These are phyloP conservation scores for Phalloptychus januarius DNA, from an alignment of 2,797 vertebrate species.

Conservation along the genomic window DNA sequence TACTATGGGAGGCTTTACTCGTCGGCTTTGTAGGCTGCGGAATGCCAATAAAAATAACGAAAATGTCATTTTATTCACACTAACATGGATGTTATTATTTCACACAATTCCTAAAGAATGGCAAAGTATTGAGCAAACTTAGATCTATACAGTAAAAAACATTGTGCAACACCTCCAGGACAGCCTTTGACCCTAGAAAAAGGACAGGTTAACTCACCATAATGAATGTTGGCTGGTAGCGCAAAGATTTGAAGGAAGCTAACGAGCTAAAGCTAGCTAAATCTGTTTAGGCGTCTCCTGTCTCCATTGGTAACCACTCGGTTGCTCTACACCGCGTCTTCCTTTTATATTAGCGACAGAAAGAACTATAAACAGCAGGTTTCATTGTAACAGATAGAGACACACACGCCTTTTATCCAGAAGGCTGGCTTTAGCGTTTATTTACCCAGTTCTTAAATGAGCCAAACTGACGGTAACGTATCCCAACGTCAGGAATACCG, in stretches of 20 bases:
- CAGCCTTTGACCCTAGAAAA: not conserved
- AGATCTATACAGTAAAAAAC: not conserved
- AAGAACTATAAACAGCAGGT: accelerated
- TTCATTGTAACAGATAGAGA: not conserved
- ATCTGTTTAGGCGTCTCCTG: slow-evolving; percentile 67
- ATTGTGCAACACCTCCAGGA: not conserved
- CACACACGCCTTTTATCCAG: not conserved
- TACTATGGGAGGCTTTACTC: slow-evolving; percentile 78
- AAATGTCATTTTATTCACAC: not conserved
- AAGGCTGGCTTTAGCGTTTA: not conserved
- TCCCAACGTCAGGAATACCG: not conserved
- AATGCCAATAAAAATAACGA: slow-evolving; percentile 17
- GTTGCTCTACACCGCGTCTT: not conserved
- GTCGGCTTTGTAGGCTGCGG: slow-evolving; percentile 79
- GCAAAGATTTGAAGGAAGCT: slow-evolving; percentile 1
- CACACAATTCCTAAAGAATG: not conserved
- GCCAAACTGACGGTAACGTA: not conserved
- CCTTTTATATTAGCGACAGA: not conserved
- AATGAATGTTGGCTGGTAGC: slow-evolving; percentile 8
- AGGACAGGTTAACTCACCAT: slow-evolving; percentile 65
- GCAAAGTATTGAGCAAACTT: not conserved
- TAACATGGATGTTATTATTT: not conserved
- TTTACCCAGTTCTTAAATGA: not conserved
- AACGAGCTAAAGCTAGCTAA: slow-evolving; percentile 33
- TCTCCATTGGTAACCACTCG: slow-evolving; percentile 68